Evolutionary conservation across 2,888 invertebrate species (phyloP).

Genomic region (Eledona agricola): DNA sequence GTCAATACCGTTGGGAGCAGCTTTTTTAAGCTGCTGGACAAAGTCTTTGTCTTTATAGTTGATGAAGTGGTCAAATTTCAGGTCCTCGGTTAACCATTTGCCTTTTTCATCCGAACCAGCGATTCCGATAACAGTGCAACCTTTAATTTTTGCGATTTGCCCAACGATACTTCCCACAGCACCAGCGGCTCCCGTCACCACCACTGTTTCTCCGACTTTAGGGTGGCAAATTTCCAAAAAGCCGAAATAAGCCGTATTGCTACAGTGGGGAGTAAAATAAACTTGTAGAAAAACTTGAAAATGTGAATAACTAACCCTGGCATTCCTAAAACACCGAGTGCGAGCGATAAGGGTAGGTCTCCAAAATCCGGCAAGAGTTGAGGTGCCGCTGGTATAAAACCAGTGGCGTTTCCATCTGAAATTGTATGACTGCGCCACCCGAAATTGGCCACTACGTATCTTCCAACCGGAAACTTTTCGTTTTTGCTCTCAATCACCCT

Average conservation of each 20-base stretch:
- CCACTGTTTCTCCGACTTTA: constrained; percentile 75
- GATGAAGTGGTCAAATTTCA: constrained; percentile 73
- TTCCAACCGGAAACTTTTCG: constrained; percentile 70
- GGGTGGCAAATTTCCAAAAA: constrained; percentile 74
- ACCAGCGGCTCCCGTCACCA: constrained; percentile 77
- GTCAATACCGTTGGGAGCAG: constrained; percentile 74
- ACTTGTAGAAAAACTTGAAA: background rate
- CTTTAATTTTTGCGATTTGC: constrained; percentile 78
- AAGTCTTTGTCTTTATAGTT: constrained; percentile 74
- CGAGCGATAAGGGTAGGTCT: constrained; percentile 69
- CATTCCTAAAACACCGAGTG: constrained; percentile 73
- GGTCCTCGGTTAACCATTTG: constrained; percentile 69
- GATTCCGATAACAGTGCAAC: constrained; percentile 74
- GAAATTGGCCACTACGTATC: constrained; percentile 68
- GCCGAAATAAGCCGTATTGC: constrained; percentile 79
- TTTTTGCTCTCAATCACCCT: constrained; percentile 75
- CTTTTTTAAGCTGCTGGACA: constrained; percentile 65
- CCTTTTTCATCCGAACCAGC: constrained; percentile 76
- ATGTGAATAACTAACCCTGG: constrained; percentile 70
- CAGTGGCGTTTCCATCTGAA: constrained; percentile 54
- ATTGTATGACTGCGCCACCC: constrained; percentile 75
- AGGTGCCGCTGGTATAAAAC: constrained; percentile 50
- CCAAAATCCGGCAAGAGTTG: constrained; percentile 68
- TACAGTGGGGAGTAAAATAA: constrained; percentile 51
- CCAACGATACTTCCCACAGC: constrained; percentile 81